Base-by-base conservation (phyloP, 1,140 invertebrate species). In the Lordiphosa mommai region DNA sequence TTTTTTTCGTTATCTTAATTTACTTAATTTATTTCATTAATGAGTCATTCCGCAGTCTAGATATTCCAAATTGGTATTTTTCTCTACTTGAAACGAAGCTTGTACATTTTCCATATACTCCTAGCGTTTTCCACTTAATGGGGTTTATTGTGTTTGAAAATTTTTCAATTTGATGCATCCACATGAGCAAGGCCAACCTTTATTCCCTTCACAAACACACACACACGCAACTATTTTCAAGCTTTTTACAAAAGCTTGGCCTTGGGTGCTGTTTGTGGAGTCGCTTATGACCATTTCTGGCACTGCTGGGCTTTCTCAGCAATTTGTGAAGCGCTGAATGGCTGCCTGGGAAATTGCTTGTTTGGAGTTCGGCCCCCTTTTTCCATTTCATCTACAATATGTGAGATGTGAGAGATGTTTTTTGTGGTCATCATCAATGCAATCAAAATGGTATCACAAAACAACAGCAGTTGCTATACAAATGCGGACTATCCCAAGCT, bases 111-210 rank as follows among this genome's bases (percentile, higher is more conserved):
- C 3, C 12, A n/a, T 7, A n/a, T 12, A 32, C 12, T 14, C 12
- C 6, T 8, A 8, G 13, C 29, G n/a, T 9, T 12, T 17, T 32
- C 9, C 9, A 32, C 5, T 1, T 27, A 32, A 4, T 27, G 49
- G 49, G 37, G 37, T 53, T 66, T 55, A 33, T 40, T 51, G 61
- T 59, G 37, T 77, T 38, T 5, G n/a, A 41, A 41, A 50, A 53
- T 43, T 71, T 76, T 71, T 52, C 61, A 63, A 79, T 77, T 79
- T 59, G 40, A 20, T 29, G 55, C 63, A 77, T 37, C 68, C 73
- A 52, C 57, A 61, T 47, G 57, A 76, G 50, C 16, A 13, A 8
- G 13, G 16, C 13, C 30, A 55, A 49, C 60, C 44, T 66, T 46
- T 30, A 32, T 46, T 32, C 23, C 36, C 14, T n/a, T 16, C 17